A percentile compares a stretch with the other conserved stretches of the same genome.
phyloP scores from a whole-genome alignment of 2,888 invertebrate species.

The Lasioglossum morio region DNA sequence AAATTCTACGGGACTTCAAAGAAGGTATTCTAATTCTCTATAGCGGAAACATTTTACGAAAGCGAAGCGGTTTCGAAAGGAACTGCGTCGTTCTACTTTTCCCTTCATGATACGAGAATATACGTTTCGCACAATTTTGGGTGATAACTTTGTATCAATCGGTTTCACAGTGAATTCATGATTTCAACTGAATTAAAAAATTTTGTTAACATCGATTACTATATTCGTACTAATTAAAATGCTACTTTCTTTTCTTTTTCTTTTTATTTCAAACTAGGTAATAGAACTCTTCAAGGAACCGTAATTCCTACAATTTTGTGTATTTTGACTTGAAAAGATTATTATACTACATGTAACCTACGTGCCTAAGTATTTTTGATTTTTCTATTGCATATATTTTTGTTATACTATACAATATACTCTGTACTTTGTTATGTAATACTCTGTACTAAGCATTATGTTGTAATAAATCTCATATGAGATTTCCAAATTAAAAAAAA shows the following conservation, averaged over 20 bases:
- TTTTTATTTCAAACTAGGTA: too few species aligned
- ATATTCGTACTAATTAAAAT: not conserved
- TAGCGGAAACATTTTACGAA: not conserved
- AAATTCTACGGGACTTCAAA: conserved; percentile 87
- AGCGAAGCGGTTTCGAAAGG: not conserved
- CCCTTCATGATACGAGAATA: not conserved
- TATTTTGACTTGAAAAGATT: not conserved
- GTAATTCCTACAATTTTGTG: not conserved
- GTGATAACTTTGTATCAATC: not conserved
- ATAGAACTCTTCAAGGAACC: not conserved
- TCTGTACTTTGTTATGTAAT: too few species aligned
- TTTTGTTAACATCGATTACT: not conserved
- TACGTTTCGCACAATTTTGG: not conserved
- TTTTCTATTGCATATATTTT: too few species aligned
- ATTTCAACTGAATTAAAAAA: not conserved
- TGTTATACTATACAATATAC: too few species aligned
- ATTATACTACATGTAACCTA: too few species aligned
- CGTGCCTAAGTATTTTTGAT: too few species aligned
- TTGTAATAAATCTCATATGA: too few species aligned
- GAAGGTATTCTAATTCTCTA: conserved; percentile 81
- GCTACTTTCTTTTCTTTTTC: not conserved
- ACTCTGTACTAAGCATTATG: too few species aligned
- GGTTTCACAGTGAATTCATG: not conserved
- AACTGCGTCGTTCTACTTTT: not conserved
- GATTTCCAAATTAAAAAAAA: too few species aligned